Evolutionary conservation across 2,888 invertebrate species (phyloP).

Genomic region (Macrostomum cliftonense): DNA sequence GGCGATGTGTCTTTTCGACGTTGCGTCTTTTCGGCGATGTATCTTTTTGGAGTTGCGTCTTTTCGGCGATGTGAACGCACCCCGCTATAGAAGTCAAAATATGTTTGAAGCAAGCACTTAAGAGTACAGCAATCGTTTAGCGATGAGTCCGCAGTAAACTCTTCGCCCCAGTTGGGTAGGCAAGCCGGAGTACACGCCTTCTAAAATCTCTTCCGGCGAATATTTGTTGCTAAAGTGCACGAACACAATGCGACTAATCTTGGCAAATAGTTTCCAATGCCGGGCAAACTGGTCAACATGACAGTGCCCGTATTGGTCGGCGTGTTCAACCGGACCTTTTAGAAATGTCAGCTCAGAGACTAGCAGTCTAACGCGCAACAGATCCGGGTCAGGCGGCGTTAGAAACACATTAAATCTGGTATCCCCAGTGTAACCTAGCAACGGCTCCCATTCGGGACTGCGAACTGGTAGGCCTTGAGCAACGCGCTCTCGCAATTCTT

Average conservation of each 20-base stretch:
- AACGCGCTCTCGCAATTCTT: conserved; percentile 17
- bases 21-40: too few relatives aligned
- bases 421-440: conserved; percentile 24
- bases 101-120: too few relatives aligned
- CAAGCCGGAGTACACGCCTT: not conserved
- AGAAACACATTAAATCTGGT: conserved; percentile 25
- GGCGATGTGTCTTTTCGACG: too few relatives aligned
- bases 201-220: conserved; percentile 16
- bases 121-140: too few relatives aligned
- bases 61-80: too few relatives aligned
- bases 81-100: too few relatives aligned
- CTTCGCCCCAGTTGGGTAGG: too few relatives aligned
- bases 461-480: conserved; percentile 18
- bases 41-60: too few relatives aligned
- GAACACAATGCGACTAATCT: conserved; percentile 20
- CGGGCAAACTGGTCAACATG: conserved; percentile 22
- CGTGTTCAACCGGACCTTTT: conserved; percentile 13
- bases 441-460: conserved; percentile 17
- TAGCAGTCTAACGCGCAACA: conserved; percentile 22
- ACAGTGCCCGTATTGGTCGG: conserved; percentile 22
- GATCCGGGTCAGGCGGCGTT: conserved; percentile 18
- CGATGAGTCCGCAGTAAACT: too few relatives aligned
- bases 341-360: conserved; percentile 27
- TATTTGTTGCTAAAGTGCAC: conserved; percentile 29
- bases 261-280: conserved; percentile 19